Evolutionary conservation across 2,888 invertebrate species (phyloP), one percentile per base, ranked within the genome.

Genomic region (Sisyra terminalis): DNA sequence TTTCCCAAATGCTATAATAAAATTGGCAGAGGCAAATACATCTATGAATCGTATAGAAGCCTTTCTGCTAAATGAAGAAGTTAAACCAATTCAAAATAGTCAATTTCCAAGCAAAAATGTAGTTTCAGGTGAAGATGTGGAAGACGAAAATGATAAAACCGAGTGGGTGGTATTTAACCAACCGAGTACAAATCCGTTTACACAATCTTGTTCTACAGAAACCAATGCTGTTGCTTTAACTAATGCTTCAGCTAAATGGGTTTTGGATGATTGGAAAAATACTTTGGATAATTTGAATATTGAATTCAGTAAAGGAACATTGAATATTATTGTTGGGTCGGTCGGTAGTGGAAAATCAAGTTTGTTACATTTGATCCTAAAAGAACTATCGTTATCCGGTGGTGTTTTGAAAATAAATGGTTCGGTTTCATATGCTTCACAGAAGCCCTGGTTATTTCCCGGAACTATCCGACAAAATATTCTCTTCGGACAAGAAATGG

Each of bases 401-500:
- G 69, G 69, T 1, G 54, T 42, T 2, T 47, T 65, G 0, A 47
- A 39, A 9, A 60, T 71, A 1, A 57, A 55, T n/a, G 78, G 78
- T 10, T 48, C 49, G 10, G 46, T 65, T 11, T 65, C 66, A 1
- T 80, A 77, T 52, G 70, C 73, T 1, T 64, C 71, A 2, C 75
- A 77, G 52, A 67, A 77, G 50, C 70, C 79, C 0, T 80, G 78
- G 77, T 50, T 69, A 10, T 70, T 69, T 54, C 61, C 63, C 29
- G 65, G 65, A 10, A 72, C 71, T 29, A 71, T 88, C 1, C 68
- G 77, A 30, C 81, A 86, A 52, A 88, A 88, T 55, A 82, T 88
- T 44, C 54, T 82, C 1, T 86, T 87, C 60, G 85, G 85, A 0
- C 66, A 69, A 51, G 64, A 67, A 1, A 66, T 70, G 57, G 67